A percentile compares a stretch with the other conserved stretches of the same genome.
phyloP scores from a whole-genome alignment of 2,113 vertebrate genomes.

The Takifugu flavidus region DNA sequence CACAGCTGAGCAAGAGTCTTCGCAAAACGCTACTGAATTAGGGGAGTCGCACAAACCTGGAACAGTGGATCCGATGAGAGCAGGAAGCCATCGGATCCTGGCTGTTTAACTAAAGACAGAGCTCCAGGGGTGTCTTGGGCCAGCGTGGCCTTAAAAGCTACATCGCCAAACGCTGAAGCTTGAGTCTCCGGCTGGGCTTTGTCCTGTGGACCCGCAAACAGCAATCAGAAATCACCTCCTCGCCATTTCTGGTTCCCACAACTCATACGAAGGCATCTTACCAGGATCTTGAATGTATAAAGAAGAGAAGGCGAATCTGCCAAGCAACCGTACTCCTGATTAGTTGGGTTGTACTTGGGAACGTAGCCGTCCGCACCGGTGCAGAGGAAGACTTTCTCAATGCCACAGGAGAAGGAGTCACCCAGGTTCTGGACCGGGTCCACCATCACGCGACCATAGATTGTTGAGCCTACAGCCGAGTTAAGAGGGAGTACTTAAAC shows the following conservation, averaged over 20 bases:
- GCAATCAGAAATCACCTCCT: slow-evolving; percentile 1
- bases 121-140: slow-evolving; percentile 67
- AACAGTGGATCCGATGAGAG: slow-evolving; percentile 73
- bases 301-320: slow-evolving; percentile 77
- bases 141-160: slow-evolving; percentile 67
- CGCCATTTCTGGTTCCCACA: background rate
- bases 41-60: slow-evolving; percentile 56
- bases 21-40: background rate
- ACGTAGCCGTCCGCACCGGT: slow-evolving; percentile 76
- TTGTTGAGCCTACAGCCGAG: slow-evolving; percentile 63
- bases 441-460: slow-evolving; percentile 75
- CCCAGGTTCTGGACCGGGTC: slow-evolving; percentile 81
- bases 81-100: slow-evolving; percentile 73
- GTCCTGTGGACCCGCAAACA: slow-evolving; percentile 61
- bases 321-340: slow-evolving; percentile 73
- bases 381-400: slow-evolving; percentile 81
- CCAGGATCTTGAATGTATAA: slow-evolving; percentile 78
- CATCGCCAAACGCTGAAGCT: slow-evolving; percentile 65
- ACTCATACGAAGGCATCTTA: slow-evolving; percentile 25
- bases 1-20: background rate
- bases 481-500: background rate
- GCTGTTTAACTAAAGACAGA: slow-evolving; percentile 63
- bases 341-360: slow-evolving; percentile 77
- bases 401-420: slow-evolving; percentile 77
- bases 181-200: slow-evolving; percentile 79